Evolutionary conservation across 1,140 invertebrate species (phyloP).

Genomic region (Cecropterus lyciades): DNA sequence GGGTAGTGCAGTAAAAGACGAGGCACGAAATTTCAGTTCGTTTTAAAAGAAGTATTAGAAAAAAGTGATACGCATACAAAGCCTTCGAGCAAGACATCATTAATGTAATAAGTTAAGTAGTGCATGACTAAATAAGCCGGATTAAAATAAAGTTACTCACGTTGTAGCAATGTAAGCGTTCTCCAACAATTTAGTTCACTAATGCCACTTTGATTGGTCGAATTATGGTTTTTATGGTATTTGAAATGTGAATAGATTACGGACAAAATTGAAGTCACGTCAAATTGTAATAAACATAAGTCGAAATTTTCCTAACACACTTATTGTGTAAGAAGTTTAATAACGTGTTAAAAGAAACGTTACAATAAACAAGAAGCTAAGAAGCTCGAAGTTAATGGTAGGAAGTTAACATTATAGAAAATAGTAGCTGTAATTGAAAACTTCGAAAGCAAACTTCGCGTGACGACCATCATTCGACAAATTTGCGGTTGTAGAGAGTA

Average conservation of each 20-base stretch:
- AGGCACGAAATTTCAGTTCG: slow-evolving; percentile 21
- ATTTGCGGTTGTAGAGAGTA: slow-evolving; percentile 41
- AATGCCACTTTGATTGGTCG: slow-evolving; percentile 77
- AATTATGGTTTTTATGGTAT: slow-evolving; percentile 66
- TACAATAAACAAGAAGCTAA: no score
- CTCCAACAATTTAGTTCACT: slow-evolving; percentile 58
- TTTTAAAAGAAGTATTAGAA: slow-evolving; percentile 1
- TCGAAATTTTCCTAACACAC: slow-evolving; percentile 7
- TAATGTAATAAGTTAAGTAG: slow-evolving; percentile 40
- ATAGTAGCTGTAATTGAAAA: no score
- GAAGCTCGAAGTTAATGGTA: no score
- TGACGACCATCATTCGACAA: slow-evolving; percentile 38
- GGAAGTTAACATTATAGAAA: no score
- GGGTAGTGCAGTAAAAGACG: slow-evolving; percentile 27
- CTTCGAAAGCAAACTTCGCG: slow-evolving; percentile 37
- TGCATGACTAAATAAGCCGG: slow-evolving; percentile 58
- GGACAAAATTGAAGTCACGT: slow-evolving; percentile 52
- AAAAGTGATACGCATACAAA: slow-evolving; percentile 28
- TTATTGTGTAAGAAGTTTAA: no score
- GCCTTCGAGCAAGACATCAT: slow-evolving; percentile 31
- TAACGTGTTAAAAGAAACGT: no score
- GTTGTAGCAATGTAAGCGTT: slow-evolving; percentile 43
- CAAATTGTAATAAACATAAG: slow-evolving; percentile 45
- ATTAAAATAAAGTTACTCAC: slow-evolving; percentile 48
- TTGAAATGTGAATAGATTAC: slow-evolving; percentile 41